These are phyloP conservation scores for Spinibarbus caldwelli DNA, from an alignment of 2,797 vertebrate genomes.

Conservation along the genomic window DNA sequence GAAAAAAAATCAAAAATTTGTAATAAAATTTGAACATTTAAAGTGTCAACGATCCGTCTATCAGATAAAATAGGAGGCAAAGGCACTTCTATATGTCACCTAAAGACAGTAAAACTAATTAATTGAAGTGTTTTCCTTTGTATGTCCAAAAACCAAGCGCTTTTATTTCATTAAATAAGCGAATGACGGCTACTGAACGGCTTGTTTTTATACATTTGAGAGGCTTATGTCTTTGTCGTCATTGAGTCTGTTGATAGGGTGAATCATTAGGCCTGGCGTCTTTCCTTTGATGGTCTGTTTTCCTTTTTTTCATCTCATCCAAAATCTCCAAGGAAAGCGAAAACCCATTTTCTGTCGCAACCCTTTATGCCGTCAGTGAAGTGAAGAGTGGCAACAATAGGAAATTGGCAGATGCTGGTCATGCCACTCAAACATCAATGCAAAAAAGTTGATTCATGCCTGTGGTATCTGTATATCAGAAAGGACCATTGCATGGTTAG, in stretches of 20 bases:
- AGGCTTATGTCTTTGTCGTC: constrained; percentile 42
- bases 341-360: constrained; percentile 77
- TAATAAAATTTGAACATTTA: neutral
- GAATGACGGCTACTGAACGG: constrained; percentile 18
- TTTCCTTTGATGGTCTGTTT: constrained; percentile 73
- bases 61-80: neutral
- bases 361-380: constrained; percentile 71
- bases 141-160: neutral
- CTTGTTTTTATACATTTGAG: constrained; percentile 54
- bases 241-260: constrained; percentile 70
- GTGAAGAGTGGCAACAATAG: constrained; percentile 58
- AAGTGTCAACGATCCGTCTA: neutral
- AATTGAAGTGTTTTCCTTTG: constrained; percentile 12
- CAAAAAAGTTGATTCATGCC: constrained; percentile 68
- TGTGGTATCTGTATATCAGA: constrained; percentile 65
- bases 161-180: constrained; percentile 14
- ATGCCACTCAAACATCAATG: constrained; percentile 76
- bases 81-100: neutral
- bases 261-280: constrained; percentile 69
- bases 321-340: constrained; percentile 64
- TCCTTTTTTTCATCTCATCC: constrained; percentile 67
- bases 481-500: constrained; percentile 66
- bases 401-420: constrained; percentile 71
- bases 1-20: neutral
- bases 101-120: constrained; percentile 5